Conservation (phyloP, 2,797 vertebrate species). For the Anisognathus igniventris region DNA sequence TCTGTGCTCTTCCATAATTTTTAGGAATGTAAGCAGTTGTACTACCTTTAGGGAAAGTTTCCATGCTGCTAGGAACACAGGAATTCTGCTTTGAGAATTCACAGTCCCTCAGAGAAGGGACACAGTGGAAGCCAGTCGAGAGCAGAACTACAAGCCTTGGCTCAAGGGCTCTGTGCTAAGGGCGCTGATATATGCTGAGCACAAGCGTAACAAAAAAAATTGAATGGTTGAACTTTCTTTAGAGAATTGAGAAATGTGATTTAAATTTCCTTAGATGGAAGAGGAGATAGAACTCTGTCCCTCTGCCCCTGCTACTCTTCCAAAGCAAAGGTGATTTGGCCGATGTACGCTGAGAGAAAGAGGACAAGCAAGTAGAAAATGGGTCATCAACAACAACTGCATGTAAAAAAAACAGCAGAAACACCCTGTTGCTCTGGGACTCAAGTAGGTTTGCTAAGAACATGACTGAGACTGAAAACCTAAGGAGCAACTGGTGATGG, state of each 20-base stretch:
- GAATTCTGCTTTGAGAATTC: not conserved
- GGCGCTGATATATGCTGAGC: not conserved
- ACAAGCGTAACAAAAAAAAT: not conserved
- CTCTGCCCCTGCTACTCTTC: fast-evolving
- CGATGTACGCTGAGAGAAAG: not conserved
- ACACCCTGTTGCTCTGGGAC: not conserved
- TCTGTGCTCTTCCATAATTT: not conserved
- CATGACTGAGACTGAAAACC: not conserved
- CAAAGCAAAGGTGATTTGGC: not conserved
- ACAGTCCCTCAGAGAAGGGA: not conserved
- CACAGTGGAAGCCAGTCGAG: fast-evolving
- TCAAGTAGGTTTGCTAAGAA: not conserved
- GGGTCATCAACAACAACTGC: not conserved
- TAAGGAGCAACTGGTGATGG: not conserved
- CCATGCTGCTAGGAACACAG: not conserved
- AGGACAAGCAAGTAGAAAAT: not conserved
- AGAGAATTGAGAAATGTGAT: not conserved
- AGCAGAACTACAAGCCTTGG: not conserved
- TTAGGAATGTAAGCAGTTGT: not conserved
- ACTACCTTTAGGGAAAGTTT: not conserved
- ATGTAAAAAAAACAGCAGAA: not conserved
- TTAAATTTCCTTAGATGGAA: not conserved
- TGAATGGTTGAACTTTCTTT: not conserved
- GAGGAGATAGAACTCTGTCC: not conserved
- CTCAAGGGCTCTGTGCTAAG: not conserved